phyloP scores from a whole-genome alignment of 2,888 invertebrate species.

The Tholera decimalis region DNA sequence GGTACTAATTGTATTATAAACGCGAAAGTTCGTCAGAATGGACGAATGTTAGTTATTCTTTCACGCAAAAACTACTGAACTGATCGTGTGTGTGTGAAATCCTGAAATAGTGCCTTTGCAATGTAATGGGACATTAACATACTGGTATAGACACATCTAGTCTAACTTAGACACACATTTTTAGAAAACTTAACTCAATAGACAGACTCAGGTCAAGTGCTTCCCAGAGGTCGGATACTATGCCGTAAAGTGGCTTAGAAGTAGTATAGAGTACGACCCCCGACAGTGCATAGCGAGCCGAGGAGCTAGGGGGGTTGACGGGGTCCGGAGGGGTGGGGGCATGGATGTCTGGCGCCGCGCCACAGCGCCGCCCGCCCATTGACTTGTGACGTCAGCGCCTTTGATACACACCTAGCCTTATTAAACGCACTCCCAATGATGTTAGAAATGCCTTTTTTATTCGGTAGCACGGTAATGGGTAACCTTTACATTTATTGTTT shows the following conservation, averaged over 20 bases:
- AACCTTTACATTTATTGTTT: conserved; percentile 28
- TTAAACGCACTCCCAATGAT: conserved; percentile 38
- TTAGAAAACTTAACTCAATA: background rate
- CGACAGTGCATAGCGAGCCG: conserved; percentile 33
- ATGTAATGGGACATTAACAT: background rate
- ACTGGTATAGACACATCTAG: background rate
- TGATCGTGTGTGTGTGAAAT: background rate
- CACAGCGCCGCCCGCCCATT: conserved; percentile 74
- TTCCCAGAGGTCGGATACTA: conserved; percentile 26
- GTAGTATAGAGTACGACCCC: conserved; percentile 40
- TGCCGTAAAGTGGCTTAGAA: conserved; percentile 26
- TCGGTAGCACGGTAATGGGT: conserved; percentile 2
- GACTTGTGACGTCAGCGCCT: conserved; percentile 74
- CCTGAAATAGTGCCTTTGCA: background rate
- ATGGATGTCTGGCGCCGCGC: conserved; percentile 71
- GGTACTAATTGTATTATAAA: too few species aligned
- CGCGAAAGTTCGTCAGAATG: too few species aligned
- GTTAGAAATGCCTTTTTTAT: conserved; percentile 37
- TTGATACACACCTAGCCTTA: conserved; percentile 31
- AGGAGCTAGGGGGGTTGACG: conserved; percentile 24
- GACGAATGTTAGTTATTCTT: too few species aligned
- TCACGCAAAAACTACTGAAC: background rate
- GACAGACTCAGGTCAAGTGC: conserved; percentile 19
- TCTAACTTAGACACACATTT: background rate
- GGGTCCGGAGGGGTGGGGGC: conserved; percentile 17